Conservation (phyloP, 2,888 invertebrate species). For the Eristalinus sepulchralis region DNA sequence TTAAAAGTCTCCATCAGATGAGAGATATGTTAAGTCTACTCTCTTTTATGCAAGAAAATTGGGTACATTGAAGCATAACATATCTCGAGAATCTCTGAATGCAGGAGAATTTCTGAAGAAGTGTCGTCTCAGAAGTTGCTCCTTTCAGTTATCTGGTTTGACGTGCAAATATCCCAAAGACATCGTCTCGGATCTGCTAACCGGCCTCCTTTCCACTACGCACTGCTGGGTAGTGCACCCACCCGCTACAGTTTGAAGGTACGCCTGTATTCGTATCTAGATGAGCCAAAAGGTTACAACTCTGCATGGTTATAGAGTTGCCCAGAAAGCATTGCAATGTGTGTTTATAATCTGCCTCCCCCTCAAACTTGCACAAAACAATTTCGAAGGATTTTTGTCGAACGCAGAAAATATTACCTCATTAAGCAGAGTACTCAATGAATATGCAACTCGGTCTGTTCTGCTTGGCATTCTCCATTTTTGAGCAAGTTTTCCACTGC, state of each 20-base stretch:
- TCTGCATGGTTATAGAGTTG: background rate
- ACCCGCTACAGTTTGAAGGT: background rate
- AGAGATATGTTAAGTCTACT: conserved; percentile 14
- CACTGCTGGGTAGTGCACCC: conserved; percentile 1
- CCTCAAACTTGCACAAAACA: conserved; percentile 26
- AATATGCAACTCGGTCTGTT: conserved; percentile 8
- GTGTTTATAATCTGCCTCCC: conserved; percentile 15
- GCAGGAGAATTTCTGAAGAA: background rate
- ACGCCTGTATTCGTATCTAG: background rate
- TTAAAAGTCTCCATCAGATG: background rate
- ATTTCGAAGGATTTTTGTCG: conserved; percentile 35
- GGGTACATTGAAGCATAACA: background rate
- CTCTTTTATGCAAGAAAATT: conserved; percentile 8
- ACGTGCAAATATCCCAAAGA: conserved; percentile 34
- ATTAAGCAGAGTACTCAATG: conserved; percentile 47
- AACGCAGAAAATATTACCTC: conserved; percentile 29
- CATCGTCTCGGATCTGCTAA: background rate
- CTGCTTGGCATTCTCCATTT: conserved; percentile 19
- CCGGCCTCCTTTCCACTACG: background rate
- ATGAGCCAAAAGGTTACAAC: background rate
- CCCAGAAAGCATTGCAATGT: background rate
- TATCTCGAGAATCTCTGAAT: background rate
- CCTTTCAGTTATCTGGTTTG: conserved; percentile 30
- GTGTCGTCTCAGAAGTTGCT: background rate
- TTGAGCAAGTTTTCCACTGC: conserved; percentile 41